Base-by-base conservation (phyloP, 2,797 vertebrate species). In the Chrysocyon brachyurus region DNA sequence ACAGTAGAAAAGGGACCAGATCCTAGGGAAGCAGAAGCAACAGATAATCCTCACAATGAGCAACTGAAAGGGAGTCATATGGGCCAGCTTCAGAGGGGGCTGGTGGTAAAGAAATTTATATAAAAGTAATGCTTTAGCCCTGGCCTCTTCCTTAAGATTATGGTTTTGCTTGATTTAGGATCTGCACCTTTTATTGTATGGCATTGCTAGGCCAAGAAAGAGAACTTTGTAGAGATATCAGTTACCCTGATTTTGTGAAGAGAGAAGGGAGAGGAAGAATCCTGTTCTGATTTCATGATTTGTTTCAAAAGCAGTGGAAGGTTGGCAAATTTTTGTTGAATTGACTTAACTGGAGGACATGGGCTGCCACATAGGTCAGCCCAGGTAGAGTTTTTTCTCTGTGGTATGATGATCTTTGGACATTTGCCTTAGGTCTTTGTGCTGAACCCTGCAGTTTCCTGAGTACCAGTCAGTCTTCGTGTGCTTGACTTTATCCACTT, bases 221-320 rank as follows among this genome's bases (percentile, higher is more conserved):
- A 78, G 46, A 91, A 87, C 59, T 89, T 82, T 7, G 93, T 56
- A 75, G 11, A 91, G 36, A 89, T 92, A 64, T 92, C 64, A 77
- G 22, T 90, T 93, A 78, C 73, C n/a, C 54, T 90, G 94, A 82
- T n/a, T 97, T 91, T 92, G 56, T 22, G 84, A 77, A 84, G 33
- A 68, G 56, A 57, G 33, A 63, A 91, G 14, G 33, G 19, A 54
- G 26, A 92, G 14, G 10, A 90, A 94, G 75, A 93, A 33, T 82
- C 56, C 26, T 81, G 6, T 84, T 92, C 81, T 54, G 26, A 85
- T 91, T 91, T 79, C 46, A 84, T 68, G 63, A 49, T 96, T 81
- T 93, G 72, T 63, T 94, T 87, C 21, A 77, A 63, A 93, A 93
- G 26, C 24, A 52, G 11, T 83, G 84, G 84, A 93, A 75, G 19